Evolutionary conservation across 2,888 invertebrate genomes (phyloP), one percentile per base, ranked within the genome.

Genomic region (Lampropteryx suffumata): DNA sequence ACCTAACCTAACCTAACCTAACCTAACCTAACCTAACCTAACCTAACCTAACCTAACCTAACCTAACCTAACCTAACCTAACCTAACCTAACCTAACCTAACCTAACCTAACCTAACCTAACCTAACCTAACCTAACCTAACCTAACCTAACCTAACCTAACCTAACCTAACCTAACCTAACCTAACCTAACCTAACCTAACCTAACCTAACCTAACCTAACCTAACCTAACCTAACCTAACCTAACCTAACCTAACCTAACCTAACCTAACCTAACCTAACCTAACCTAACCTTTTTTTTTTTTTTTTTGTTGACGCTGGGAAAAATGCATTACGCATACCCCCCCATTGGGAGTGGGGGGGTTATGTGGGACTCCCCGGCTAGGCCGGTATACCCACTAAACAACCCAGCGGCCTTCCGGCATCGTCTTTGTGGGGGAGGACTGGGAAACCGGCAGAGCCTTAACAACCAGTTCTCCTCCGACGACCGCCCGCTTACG

Each of bases 101-200:
- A 62, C 62, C 62, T 59, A 67, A 67, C 67, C 67, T 62, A 65
- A 65, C 64, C 64, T 65, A 65, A 62, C 61, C 63, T 61, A 58
- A 61, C 62, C 58, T 57, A 57, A 58, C 59, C 59, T 56, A 60
- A 58, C 61, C 62, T 55, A 63, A 59, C 57, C 59, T 57, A 61
- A 63, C 61, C 56, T 54, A 56, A 33, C 33, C 33, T 33, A 32
- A 59, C 57, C 59, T 56, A 56, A 59, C 57, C 48, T 48, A 39
- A 54, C 50, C 58, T 45, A 50, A 57, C 53, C 57, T 48, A 54
- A 62, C 59, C 62, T 58, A 58, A 60, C 59, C 32, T 32, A 32
- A 32, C 32, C 33, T 33, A 33, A 32, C 32, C 32, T 32, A 32
- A 32, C 32, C 32, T 60, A 60, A 61, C 60, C 64, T 52, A 60